A percentile compares a stretch with the other conserved stretches of the same genome.
These are phyloP conservation scores for Pituophis catenifer DNA, from an alignment of 2,113 vertebrate genomes.

Conservation along the genomic window DNA sequence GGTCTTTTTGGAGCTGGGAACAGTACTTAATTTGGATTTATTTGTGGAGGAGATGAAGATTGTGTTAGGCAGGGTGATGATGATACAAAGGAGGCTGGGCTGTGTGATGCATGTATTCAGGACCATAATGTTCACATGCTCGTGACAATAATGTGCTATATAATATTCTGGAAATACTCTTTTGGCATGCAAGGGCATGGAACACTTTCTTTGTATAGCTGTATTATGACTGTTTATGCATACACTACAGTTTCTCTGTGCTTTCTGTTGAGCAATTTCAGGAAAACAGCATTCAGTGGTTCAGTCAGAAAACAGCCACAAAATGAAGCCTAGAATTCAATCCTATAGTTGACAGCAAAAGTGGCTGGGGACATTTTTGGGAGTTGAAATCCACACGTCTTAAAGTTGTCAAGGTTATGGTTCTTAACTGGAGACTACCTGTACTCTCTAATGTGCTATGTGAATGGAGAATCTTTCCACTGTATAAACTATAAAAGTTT, in stretches of 20 bases:
- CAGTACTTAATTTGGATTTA: not conserved
- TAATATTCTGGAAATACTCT: not conserved
- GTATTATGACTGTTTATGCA: not conserved
- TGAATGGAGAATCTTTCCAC: not conserved
- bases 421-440: not conserved
- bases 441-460: not conserved
- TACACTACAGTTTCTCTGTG: not conserved
- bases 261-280: not conserved
- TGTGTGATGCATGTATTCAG: not conserved
- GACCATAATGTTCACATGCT: not conserved
- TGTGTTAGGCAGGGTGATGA: not conserved
- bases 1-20: not conserved
- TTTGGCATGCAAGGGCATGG: not conserved
- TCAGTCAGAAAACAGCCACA: not conserved
- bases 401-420: not conserved
- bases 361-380: not conserved
- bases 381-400: not conserved
- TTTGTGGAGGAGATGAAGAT: not conserved
- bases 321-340: not conserved
- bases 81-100: not conserved
- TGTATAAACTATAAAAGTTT: not conserved
- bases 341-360: not conserved
- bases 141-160: not conserved
- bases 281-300: not conserved
- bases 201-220: not conserved